A percentile compares a stretch with the other conserved stretches of the same genome.
Conservation (phyloP, 1,140 invertebrate genomes). For the Sarcophaga peregrina region DNA sequence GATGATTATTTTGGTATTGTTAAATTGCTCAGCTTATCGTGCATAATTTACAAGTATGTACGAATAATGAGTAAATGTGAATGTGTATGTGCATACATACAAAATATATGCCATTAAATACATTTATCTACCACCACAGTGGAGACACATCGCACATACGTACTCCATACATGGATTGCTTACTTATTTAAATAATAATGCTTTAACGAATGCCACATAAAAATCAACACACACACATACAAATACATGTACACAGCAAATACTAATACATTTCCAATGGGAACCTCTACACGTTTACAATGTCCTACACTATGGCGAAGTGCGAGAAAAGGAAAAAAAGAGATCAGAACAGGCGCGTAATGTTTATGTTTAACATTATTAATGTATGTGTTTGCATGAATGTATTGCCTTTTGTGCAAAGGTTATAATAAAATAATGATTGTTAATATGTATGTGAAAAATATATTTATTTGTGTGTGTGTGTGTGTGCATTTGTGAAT, state of each 20-base stretch:
- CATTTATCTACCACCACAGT: neutral
- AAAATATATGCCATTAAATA: neutral
- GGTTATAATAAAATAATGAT: slow-evolving; percentile 33
- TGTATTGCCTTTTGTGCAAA: neutral
- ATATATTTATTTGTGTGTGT: neutral
- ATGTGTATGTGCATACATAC: neutral
- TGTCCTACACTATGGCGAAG: neutral
- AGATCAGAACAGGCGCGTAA: slow-evolving; percentile 22
- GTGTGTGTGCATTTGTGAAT: slow-evolving; percentile 28
- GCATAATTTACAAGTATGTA: slow-evolving; percentile 19
- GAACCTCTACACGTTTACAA: neutral
- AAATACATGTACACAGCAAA: neutral
- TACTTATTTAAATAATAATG: neutral
- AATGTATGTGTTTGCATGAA: neutral
- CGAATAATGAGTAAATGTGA: neutral
- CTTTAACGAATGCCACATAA: slow-evolving; percentile 14
- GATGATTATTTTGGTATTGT: slow-evolving; percentile 22
- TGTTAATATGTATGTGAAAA: neutral
- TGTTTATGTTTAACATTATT: slow-evolving; percentile 27
- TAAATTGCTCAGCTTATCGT: slow-evolving; percentile 26
- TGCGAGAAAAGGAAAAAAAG: neutral
- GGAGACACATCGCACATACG: no score
- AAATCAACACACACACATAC: neutral
- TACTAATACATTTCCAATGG: no score
- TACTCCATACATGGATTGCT: neutral